A percentile compares a stretch with the other conserved stretches of the same genome.
Evolutionary conservation across 2,888 invertebrate genomes (phyloP).

Genomic region (Julus scanicus): DNA sequence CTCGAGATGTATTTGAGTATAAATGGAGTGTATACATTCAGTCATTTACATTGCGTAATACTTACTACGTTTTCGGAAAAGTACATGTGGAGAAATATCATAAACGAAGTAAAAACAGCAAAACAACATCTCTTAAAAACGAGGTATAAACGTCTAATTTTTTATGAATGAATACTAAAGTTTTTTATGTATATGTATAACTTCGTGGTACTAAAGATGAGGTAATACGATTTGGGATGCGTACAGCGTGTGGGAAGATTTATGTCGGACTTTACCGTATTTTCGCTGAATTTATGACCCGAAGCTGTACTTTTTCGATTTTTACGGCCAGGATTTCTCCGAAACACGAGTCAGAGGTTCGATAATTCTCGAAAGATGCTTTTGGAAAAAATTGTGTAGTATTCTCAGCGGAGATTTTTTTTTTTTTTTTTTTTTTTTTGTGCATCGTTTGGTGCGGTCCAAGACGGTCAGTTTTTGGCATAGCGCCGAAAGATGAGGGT

Average conservation of each 20-base stretch:
- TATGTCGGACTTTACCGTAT: neutral
- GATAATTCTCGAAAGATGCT: neutral
- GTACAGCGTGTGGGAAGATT: neutral
- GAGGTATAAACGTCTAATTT: no score
- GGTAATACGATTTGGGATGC: neutral
- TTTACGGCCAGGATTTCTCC: neutral
- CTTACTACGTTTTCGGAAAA: no score
- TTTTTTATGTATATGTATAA: no score
- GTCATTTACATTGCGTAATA: no score
- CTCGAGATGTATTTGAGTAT: no score
- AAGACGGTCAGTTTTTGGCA: constrained; percentile 31
- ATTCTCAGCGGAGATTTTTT: neutral
- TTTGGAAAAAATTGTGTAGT: neutral
- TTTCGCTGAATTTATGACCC: neutral
- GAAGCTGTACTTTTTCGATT: neutral
- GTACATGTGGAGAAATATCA: no score
- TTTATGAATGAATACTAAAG: no score
- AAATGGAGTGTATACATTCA: no score
- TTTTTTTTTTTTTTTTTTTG: neutral
- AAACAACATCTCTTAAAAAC: no score
- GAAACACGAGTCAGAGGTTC: neutral
- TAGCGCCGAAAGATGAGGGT: neutral
- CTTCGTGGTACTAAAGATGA: neutral
- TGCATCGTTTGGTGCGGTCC: neutral
- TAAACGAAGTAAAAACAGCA: no score